Conservation (phyloP, 2,888 invertebrate genomes). For the Drosophila borealis region DNA sequence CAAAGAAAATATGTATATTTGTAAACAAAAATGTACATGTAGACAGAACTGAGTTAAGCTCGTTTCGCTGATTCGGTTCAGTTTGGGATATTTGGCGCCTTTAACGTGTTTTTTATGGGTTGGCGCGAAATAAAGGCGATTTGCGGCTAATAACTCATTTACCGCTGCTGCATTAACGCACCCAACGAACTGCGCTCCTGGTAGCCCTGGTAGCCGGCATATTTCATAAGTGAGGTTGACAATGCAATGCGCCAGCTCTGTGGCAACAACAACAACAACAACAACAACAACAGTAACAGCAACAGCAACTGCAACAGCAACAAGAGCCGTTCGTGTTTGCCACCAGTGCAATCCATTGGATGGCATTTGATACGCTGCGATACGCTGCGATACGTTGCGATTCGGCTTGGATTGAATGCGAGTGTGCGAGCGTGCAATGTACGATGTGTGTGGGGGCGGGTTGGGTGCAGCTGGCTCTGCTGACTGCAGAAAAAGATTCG, state of each 20-base stretch:
- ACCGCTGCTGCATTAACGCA: no score
- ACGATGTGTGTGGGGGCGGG: neutral
- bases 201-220: neutral
- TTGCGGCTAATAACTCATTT: no score
- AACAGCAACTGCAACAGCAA: constrained; percentile 17
- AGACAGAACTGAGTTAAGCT: no score
- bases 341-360: constrained; percentile 18
- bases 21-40: no score
- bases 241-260: constrained; percentile 48
- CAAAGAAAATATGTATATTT: no score
- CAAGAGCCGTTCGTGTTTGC: constrained; percentile 5
- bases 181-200: no score
- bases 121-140: no score
- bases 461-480: constrained; percentile 27
- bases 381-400: constrained; percentile 12
- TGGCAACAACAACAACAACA: constrained; percentile 14
- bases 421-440: neutral
- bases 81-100: no score
- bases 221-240: constrained; percentile 60
- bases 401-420: constrained; percentile 5
- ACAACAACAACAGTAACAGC: constrained; percentile 12
- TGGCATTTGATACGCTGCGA: constrained; percentile 23
- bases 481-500: constrained; percentile 50
- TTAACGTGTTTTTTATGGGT: no score
- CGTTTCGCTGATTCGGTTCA: no score